These are phyloP conservation scores for Lithobates sylvaticus DNA, from an alignment of 2,797 vertebrate genomes.

Conservation along the genomic window DNA sequence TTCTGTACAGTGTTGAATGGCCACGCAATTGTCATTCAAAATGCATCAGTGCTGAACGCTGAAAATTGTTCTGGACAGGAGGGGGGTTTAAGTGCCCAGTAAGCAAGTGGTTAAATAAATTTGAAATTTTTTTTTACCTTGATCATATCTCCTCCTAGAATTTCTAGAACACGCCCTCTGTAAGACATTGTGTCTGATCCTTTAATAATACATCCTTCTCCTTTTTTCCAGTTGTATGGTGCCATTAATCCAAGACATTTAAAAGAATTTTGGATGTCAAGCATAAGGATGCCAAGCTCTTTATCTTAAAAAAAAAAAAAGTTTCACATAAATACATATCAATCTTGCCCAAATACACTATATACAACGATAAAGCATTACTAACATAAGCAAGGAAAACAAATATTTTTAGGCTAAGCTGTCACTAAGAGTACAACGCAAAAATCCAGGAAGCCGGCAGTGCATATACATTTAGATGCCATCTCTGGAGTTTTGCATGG, in stretches of 20 bases:
- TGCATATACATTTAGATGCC: too few relatives aligned
- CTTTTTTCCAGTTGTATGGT: constrained; percentile 86
- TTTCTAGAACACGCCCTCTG: constrained; percentile 84
- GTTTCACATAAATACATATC: constrained; percentile 11
- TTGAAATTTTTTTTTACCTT: constrained; percentile 74
- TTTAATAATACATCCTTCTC: constrained; percentile 86
- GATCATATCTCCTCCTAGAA: constrained; percentile 77
- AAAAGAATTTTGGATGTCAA: constrained; percentile 83
- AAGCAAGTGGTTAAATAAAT: too few relatives aligned
- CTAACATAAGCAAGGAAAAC: not conserved
- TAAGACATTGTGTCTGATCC: constrained; percentile 90
- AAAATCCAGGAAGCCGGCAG: too few relatives aligned
- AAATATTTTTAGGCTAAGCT: not conserved
- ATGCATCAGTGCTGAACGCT: too few relatives aligned
- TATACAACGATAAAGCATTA: not conserved
- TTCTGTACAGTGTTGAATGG: too few relatives aligned
- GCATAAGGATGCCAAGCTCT: constrained; percentile 77
- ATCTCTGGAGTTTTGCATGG: too few relatives aligned
- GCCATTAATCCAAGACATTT: constrained; percentile 83
- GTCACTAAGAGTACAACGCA: not conserved
- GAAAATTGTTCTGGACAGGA: too few relatives aligned
- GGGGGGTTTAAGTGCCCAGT: too few relatives aligned
- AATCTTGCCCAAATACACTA: constrained; percentile 20
- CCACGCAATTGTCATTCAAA: too few relatives aligned
- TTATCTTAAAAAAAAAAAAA: constrained; percentile 72